These are phyloP conservation scores for Clepsis dumicolana DNA, from an alignment of 2,888 invertebrate species.

Conservation along the genomic window DNA sequence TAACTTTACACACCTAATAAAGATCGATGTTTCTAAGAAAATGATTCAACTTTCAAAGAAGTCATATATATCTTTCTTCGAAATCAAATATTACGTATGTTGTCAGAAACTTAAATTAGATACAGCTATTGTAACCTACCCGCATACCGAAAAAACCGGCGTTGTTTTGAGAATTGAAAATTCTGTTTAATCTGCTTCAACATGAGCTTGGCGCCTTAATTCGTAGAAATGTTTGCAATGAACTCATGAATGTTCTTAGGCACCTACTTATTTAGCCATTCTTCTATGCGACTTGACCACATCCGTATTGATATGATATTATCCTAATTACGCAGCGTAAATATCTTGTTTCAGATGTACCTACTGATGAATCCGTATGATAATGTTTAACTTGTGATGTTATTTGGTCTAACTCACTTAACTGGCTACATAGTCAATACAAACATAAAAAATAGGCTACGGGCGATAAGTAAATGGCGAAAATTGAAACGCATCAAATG, in stretches of 20 bases:
- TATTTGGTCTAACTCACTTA: too few relatives aligned
- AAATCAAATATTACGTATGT: background rate
- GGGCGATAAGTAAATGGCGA: too few relatives aligned
- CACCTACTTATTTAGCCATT: background rate
- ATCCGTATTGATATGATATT: background rate
- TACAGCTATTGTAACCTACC: background rate
- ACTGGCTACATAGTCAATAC: too few relatives aligned
- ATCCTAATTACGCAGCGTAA: background rate
- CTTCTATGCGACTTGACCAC: background rate
- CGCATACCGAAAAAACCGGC: background rate
- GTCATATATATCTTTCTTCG: background rate
- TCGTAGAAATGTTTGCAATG: slow-evolving; percentile 3
- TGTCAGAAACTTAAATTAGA: background rate
- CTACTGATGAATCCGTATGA: too few relatives aligned
- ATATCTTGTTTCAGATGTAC: background rate
- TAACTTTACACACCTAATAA: too few relatives aligned
- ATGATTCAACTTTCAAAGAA: background rate
- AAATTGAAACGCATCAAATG: background rate
- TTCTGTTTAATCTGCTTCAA: slow-evolving; percentile 4
- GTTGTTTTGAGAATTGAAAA: background rate
- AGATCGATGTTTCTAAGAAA: slow-evolving; percentile 5
- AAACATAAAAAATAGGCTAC: too few relatives aligned
- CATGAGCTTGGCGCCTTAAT: background rate
- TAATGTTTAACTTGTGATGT: too few relatives aligned
- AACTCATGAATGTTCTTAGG: background rate